A percentile compares a stretch with the other conserved stretches of the same genome.
phyloP scores from a whole-genome alignment of 2,888 invertebrate genomes.

The Ennomos quercinarius region DNA sequence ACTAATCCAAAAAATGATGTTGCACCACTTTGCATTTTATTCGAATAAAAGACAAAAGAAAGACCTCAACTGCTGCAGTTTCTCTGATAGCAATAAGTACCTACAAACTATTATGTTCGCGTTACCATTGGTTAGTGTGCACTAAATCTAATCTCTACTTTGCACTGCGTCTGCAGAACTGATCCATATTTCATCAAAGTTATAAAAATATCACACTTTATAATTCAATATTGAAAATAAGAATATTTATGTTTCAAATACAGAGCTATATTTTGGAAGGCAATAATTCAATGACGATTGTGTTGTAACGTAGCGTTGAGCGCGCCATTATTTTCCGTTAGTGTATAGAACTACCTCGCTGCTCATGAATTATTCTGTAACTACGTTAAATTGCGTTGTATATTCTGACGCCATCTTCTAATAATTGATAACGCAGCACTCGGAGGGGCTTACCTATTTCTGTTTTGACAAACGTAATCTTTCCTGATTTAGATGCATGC shows the following conservation, averaged over 20 bases:
- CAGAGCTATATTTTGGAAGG: conserved; percentile 38
- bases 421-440: conserved; percentile 49
- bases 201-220: conserved; percentile 29
- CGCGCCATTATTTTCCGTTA: conserved; percentile 52
- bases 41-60: conserved; percentile 12
- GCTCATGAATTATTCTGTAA: conserved; percentile 51
- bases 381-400: conserved; percentile 49
- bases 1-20: background rate
- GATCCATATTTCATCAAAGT: conserved; percentile 20
- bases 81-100: background rate
- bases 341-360: conserved; percentile 46
- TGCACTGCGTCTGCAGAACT: conserved; percentile 11
- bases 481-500: conserved; percentile 29
- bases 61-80: too few species aligned
- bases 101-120: conserved; percentile 2
- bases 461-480: conserved; percentile 34
- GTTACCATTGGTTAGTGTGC: conserved; percentile 7
- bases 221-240: conserved; percentile 37
- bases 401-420: conserved; percentile 43
- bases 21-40: conserved; percentile 13
- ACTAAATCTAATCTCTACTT: conserved; percentile 25
- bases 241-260: conserved; percentile 39
- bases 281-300: conserved; percentile 47
- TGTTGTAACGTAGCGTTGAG: conserved; percentile 43
- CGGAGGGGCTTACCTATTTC: conserved; percentile 28